phyloP scores from a whole-genome alignment of 2,113 vertebrate species.

The Siniperca chuatsi region DNA sequence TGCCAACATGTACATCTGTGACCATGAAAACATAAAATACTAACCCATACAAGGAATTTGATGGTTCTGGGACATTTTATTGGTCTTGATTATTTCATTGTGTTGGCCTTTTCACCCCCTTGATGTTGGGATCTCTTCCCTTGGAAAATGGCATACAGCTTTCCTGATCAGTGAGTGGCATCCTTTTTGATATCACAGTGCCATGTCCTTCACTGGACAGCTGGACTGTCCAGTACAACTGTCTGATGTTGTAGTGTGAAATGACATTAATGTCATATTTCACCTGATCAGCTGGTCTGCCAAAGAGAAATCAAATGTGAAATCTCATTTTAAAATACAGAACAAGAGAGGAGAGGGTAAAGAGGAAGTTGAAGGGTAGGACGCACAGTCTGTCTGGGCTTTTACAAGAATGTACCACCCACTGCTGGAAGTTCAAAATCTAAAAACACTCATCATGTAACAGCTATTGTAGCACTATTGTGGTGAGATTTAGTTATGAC shows the following conservation, averaged over 20 bases:
- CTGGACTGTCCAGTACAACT: neutral
- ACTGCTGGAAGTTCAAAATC: slow-evolving; percentile 34
- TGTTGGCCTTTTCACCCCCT: slow-evolving; percentile 1
- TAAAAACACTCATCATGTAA: slow-evolving; percentile 22
- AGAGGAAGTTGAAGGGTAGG: neutral
- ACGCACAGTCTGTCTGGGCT: slow-evolving; percentile 27
- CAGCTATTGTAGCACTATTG: neutral
- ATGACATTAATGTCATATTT: slow-evolving; percentile 5
- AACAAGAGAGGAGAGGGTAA: slow-evolving; percentile 12
- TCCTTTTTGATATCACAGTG: slow-evolving; percentile 13
- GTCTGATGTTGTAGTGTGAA: neutral
- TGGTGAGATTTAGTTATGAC: neutral
- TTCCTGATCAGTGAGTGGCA: slow-evolving; percentile 15
- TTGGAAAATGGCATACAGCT: neutral
- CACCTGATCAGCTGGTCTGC: neutral
- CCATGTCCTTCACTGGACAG: slow-evolving; percentile 10
- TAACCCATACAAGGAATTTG: neutral
- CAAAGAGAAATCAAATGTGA: neutral
- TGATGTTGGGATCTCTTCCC: slow-evolving; percentile 17
- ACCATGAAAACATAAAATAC: slow-evolving; percentile 8
- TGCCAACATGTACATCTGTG: neutral
- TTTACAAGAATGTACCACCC: slow-evolving; percentile 36
- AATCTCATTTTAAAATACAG: slow-evolving; percentile 4
- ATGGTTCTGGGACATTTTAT: neutral
- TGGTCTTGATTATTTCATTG: slow-evolving; percentile 13